Evolutionary conservation across 1,140 invertebrate species (phyloP), one percentile per base, ranked within the genome.

Genomic region (Drosophila athabasca): DNA sequence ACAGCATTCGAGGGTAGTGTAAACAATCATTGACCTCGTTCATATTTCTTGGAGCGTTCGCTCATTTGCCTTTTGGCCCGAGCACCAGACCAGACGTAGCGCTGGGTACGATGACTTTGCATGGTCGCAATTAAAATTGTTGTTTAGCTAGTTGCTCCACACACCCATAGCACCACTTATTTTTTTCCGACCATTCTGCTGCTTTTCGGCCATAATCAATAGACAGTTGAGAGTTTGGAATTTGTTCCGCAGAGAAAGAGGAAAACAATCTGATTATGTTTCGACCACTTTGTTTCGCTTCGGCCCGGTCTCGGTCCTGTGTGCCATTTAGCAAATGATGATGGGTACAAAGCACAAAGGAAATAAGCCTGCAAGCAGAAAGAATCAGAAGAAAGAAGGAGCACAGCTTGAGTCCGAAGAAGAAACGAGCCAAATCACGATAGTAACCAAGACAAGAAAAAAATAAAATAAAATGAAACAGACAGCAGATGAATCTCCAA

Each of bases 21-120:
- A 90, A 90, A 90, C 85, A 90, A 90, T 88, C 82, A 90, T 87
- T 90, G 87, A 90, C 85, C 85, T 90, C 85, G 82, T 90, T 90
- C 81, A 87, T 82, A 82, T 82, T 85, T 81, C 82, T 85, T 66
- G 62, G 73, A 65, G 69, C 62, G 62, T 51, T 59, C 79, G 76
- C 79, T 82, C 83, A 79, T 87, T 88, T 88, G 82, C 79, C 74
- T 85, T 39, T 78, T 85, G 74, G 67, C 79, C 69, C 52, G 68
- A 71, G 72, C 51, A 57, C 29, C 77, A 74, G 51, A 57, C 43
- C 77, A 74, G 60, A 54, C 54, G 49, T 73, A 29, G n/a, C 11
- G 44, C 9, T n/a, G 31, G 44, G 8, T 9, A 39, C 13, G 52
- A 41, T 70, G 66, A 72, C 66, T 80, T 54, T 51, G 74, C 58